These are phyloP conservation scores for Equus quagga DNA, from an alignment of 2,113 vertebrate species.

Conservation along the genomic window DNA sequence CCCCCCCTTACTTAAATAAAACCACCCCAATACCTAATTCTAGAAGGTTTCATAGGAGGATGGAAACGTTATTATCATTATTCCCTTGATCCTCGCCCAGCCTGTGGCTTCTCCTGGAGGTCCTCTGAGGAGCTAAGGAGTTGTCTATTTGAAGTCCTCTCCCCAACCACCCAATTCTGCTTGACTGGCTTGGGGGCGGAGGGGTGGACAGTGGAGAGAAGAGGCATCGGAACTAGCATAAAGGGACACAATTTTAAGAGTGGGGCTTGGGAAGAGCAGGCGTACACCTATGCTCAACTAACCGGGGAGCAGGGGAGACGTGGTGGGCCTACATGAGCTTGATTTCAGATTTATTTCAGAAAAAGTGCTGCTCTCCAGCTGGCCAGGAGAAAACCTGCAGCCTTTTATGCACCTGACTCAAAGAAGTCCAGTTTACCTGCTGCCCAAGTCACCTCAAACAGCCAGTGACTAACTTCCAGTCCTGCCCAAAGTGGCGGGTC, in stretches of 20 bases:
- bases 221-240: background rate
- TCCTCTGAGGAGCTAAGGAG: background rate
- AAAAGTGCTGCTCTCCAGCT: background rate
- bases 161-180: background rate
- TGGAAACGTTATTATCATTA: background rate
- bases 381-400: background rate
- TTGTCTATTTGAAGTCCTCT: background rate
- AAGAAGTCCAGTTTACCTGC: background rate
- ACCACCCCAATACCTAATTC: background rate
- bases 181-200: background rate
- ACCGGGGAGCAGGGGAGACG: rapidly evolving
- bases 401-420: background rate
- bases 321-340: background rate
- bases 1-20: background rate
- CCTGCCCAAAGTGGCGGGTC: background rate
- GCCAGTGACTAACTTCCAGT: background rate
- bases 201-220: background rate
- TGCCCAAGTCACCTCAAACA: background rate
- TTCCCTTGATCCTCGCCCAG: background rate
- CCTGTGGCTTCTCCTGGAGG: background rate
- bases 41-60: background rate
- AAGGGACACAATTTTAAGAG: background rate
- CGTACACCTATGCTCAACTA: background rate
- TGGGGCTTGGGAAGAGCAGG: background rate
- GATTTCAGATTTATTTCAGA: background rate